Base-by-base conservation (phyloP, 2,888 invertebrate species). In the Druceiella hillmani region DNA sequence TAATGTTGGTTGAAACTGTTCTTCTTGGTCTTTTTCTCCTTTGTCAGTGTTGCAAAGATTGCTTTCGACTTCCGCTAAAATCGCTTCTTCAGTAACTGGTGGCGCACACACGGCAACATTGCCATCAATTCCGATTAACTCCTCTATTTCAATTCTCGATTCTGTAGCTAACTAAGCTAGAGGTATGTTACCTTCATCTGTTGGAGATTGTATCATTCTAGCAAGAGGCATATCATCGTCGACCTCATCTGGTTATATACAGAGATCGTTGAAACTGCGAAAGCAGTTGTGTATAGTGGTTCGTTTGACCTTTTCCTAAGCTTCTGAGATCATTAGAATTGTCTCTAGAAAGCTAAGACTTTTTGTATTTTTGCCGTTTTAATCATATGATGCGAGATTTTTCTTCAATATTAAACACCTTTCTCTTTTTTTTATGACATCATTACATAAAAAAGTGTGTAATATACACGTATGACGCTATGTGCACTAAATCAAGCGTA, bases 231-330 rank as follows among this genome's bases (percentile, higher is more conserved):
- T 46, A 48, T 45, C 43, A 41, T 48, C n/a, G n/a, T n/a, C n/a
- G n/a, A n/a, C n/a, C n/a, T n/a, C n/a, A n/a, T n/a, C n/a, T n/a
- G n/a, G n/a, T n/a, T n/a, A n/a, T n/a, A 46, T 33, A 10, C n/a
- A 49, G 40, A 41, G 48, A 49, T 45, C n/a, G 46, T 47, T 50
- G 46, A 52, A 53, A 45, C 53, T 51, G 44, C 52, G 48, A 46
- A 49, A 48, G 30, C 45, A 32, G 45, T 51, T 11, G 41, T 43
- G n/a, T 46, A 51, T 51, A 38, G 48, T 50, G 27, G 35, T 43
- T 36, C 44, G 43, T 40, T 36, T 31, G 10, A 53, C 44, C 17
- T 49, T 45, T 46, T 50, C 45, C 53, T 51, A 54, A 35, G 50
- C 49, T 51, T 52, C 51, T 31, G 45, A 43, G 37, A 51, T 45